These are phyloP conservation scores for Bombus waltoni DNA, from an alignment of 1,140 invertebrate species.

Conservation along the genomic window DNA sequence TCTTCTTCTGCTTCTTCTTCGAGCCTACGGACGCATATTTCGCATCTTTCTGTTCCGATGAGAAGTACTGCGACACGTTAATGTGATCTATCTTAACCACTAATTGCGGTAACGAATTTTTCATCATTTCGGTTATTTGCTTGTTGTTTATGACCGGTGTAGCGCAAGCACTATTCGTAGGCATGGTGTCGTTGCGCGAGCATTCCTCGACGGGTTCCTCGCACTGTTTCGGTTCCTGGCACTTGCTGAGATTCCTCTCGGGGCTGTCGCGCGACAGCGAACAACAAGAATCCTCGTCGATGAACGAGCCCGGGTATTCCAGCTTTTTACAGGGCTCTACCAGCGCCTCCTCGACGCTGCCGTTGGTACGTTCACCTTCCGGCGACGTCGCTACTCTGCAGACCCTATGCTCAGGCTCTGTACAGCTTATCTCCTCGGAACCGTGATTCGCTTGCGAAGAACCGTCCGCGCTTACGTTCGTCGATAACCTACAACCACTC, in stretches of 20 bases:
- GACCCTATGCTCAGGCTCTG: neutral
- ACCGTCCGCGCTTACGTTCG: neutral
- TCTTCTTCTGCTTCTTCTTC: neutral
- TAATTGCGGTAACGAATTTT: constrained; percentile 13
- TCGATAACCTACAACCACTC: neutral
- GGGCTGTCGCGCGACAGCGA: constrained; percentile 8
- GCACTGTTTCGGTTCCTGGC: constrained; percentile 35
- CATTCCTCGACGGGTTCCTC: neutral
- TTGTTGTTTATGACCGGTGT: neutral
- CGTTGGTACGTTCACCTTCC: neutral
- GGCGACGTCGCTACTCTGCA: neutral
- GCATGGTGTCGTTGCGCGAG: neutral
- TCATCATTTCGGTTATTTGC: neutral
- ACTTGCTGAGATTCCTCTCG: constrained; percentile 8
- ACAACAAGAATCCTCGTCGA: constrained; percentile 27
- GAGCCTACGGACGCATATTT: neutral
- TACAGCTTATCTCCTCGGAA: too few relatives aligned
- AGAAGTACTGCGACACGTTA: neutral
- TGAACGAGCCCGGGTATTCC: neutral
- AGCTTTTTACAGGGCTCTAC: neutral
- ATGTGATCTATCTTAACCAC: constrained; percentile 35
- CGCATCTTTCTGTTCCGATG: neutral
- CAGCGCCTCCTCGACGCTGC: neutral
- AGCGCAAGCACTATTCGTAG: neutral
- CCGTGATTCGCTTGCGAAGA: neutral